These are phyloP conservation scores for Atta texana DNA, from an alignment of 1,140 invertebrate genomes.

Conservation along the genomic window DNA sequence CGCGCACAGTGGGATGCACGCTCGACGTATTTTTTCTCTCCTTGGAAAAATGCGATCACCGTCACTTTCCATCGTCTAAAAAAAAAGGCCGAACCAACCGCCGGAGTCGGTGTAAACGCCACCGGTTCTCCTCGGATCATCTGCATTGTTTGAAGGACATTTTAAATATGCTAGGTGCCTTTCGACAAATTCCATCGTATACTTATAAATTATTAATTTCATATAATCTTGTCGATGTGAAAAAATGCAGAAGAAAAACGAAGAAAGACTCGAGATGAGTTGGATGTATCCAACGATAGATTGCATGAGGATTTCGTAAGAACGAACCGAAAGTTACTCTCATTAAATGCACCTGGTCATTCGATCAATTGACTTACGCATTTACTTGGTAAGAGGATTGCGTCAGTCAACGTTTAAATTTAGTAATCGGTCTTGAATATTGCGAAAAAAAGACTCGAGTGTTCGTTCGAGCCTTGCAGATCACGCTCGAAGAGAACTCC, in stretches of 20 bases:
- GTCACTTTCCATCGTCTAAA: slow-evolving; percentile 49
- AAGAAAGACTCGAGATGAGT: neutral
- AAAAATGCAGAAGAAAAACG: neutral
- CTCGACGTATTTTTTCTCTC: neutral
- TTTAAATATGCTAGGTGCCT: neutral
- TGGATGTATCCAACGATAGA: neutral
- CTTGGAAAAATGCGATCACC: slow-evolving; percentile 36
- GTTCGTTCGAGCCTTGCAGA: neutral
- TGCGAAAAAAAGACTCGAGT: neutral
- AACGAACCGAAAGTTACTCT: slow-evolving; percentile 26
- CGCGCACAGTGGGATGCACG: slow-evolving; percentile 6
- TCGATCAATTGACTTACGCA: slow-evolving; percentile 34
- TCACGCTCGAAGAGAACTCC: neutral
- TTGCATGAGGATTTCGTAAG: slow-evolving; percentile 26
- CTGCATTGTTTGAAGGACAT: neutral
- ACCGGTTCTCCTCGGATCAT: neutral
- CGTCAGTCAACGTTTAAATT: slow-evolving; percentile 32
- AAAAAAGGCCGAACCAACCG: neutral
- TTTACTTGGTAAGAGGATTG: slow-evolving; percentile 30
- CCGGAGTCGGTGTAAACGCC: slow-evolving; percentile 30
- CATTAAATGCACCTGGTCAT: slow-evolving; percentile 46
- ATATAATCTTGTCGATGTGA: neutral
- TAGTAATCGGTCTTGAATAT: slow-evolving; percentile 21
- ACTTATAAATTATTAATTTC: neutral
- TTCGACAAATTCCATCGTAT: neutral